Conservation (phyloP, 2,797 vertebrate genomes). For the Acropternis orthonyx region DNA sequence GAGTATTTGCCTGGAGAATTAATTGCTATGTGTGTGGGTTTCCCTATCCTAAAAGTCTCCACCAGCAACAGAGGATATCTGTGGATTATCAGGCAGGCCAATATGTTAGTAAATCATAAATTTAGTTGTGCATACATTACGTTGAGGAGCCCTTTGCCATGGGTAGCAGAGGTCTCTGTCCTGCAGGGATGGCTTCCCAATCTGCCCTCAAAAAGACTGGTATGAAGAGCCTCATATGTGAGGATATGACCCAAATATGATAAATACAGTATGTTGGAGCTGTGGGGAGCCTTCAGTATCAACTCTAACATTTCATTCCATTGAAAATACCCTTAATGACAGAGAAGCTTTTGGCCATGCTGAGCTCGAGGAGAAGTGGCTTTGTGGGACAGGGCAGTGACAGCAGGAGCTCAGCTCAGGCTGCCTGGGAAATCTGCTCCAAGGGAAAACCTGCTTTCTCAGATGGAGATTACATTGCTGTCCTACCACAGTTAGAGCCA, state of each 20-base stretch:
- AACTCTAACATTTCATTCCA: background rate
- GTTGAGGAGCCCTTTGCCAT: background rate
- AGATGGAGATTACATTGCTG: background rate
- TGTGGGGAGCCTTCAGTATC: background rate
- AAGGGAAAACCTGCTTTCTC: background rate
- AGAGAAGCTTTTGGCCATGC: background rate
- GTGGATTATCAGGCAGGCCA: background rate
- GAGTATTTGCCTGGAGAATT: background rate
- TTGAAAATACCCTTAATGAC: slow-evolving; percentile 5
- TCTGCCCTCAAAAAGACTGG: background rate
- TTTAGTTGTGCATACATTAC: background rate
- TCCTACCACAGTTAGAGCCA: background rate
- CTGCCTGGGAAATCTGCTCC: background rate
- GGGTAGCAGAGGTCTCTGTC: background rate
- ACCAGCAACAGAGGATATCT: background rate
- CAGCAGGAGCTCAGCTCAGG: background rate
- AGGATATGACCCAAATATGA: background rate
- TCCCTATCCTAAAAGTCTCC: background rate
- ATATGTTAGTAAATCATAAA: background rate
- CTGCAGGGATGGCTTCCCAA: background rate
- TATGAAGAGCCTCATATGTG: background rate
- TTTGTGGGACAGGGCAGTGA: background rate
- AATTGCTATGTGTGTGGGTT: background rate
- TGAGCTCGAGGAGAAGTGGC: background rate
- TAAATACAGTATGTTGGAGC: background rate